These are phyloP conservation scores for Nasalis larvatus DNA, from an alignment of 2,113 vertebrate species.

Conservation along the genomic window DNA sequence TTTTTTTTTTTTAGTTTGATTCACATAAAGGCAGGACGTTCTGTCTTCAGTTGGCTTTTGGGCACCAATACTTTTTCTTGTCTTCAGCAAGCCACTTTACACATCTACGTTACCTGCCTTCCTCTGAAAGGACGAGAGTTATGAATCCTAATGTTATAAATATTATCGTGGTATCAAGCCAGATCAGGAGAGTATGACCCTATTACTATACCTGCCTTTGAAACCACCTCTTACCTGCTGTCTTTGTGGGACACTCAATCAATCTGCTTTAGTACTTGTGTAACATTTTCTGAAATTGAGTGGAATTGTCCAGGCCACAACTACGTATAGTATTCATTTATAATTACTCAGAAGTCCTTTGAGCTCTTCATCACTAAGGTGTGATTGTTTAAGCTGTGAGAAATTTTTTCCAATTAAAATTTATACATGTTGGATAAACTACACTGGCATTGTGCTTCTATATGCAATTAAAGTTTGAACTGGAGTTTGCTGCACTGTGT, in stretches of 20 bases:
- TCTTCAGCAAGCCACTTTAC: not conserved
- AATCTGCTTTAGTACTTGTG: not conserved
- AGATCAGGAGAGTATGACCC: not conserved
- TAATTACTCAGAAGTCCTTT: constrained; percentile 12
- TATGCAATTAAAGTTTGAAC: constrained; percentile 19
- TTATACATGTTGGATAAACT: constrained; percentile 9
- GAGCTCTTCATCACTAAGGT: constrained; percentile 7
- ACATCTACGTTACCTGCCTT: not conserved
- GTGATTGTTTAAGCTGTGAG: constrained; percentile 27
- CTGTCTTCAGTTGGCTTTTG: not conserved
- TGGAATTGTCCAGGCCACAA: not conserved
- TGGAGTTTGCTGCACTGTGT: not conserved
- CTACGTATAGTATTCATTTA: not conserved
- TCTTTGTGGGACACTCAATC: not conserved
- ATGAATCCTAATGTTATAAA: not conserved
- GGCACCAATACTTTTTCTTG: not conserved
- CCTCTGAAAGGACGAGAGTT: not conserved
- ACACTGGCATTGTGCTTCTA: not conserved
- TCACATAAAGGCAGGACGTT: not conserved
- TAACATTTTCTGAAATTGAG: not conserved
- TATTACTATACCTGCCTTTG: not conserved
- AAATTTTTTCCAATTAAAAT: constrained; percentile 25
- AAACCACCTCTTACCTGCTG: not conserved
- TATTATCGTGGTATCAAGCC: not conserved
- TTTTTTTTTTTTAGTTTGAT: not conserved